A percentile compares a stretch with the other conserved stretches of the same genome.
Evolutionary conservation across 2,113 vertebrate species (phyloP).

Genomic region (Ranitomeya variabilis): DNA sequence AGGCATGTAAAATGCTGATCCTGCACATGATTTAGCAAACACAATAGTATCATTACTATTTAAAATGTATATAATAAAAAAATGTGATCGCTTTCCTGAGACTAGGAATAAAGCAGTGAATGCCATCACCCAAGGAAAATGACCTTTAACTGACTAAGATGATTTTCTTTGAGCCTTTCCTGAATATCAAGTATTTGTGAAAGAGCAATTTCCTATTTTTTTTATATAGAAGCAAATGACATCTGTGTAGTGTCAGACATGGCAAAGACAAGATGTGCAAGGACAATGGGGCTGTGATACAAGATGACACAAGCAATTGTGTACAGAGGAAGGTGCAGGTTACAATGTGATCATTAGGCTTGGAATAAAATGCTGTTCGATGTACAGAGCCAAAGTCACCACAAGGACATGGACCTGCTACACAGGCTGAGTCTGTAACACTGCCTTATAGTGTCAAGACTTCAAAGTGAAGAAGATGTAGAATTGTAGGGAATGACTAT

Average conservation of each 20-base stretch:
- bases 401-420: neutral
- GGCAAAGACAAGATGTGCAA: slow-evolving; percentile 6
- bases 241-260: neutral
- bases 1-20: neutral
- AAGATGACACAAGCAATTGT: neutral
- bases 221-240: slow-evolving; percentile 2
- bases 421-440: neutral
- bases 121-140: neutral
- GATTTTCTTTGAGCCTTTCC: neutral
- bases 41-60: neutral
- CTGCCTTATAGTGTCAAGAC: neutral
- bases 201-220: slow-evolving; percentile 5
- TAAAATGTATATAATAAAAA: neutral
- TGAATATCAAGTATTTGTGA: neutral
- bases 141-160: slow-evolving; percentile 2
- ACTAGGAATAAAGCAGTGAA: neutral
- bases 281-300: slow-evolving; percentile 5
- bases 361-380: slow-evolving; percentile 10
- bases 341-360: neutral
- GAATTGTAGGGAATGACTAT: neutral
- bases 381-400: neutral
- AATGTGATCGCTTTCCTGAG: neutral
- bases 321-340: neutral
- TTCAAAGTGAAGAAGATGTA: neutral
- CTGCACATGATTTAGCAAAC: neutral